Base-by-base conservation (phyloP, 2,797 vertebrate genomes). In the Phrynocephalus guinanensis region DNA sequence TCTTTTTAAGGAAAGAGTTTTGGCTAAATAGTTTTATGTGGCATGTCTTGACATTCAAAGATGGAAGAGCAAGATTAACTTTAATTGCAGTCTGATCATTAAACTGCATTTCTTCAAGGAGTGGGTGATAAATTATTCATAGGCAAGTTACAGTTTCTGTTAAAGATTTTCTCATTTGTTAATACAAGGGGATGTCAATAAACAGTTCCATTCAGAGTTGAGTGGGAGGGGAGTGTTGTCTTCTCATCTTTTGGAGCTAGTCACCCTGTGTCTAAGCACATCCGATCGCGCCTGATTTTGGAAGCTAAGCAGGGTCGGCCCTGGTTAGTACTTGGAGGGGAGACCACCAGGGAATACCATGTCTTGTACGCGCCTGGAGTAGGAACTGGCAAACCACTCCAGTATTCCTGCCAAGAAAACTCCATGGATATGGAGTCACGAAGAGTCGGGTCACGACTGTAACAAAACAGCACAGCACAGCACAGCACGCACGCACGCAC, bases 61-160 rank as follows among this genome's bases (percentile, higher is more conserved):
- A 78, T 20, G 16, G 75, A 5, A 86, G 78, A 86, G 85, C 77
- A 79, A 86, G 44, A 13, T 87, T 83, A 56, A 56, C 3, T n/a
- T 44, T 66, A 48, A 63, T 84, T 81, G 70, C 33, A 82, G 1
- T 3, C 67, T 82, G 3, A 44, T 89, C 87, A 92, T 82, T 52
- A 87, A 79, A 79, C 48, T 11, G n/a, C 13, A 84, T 90, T 90
- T 93, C 86, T 82, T 79, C 68, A 52, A 16, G 22, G 16, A 66
- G 6, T 78, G 7, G 44, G 24, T 38, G 80, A 50, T 48, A 84
- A 6, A 28, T 26, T 73, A 26, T 56, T 60, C 6, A 15, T 85
- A 50, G 15, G 13, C 18, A 44, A 88, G 60, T 24, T 86, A 90
- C 22, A 20, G 44, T 48, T 68, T 22, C 28, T 82, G 15, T 26